A percentile compares a stretch with the other conserved stretches of the same genome.
Evolutionary conservation across 1,140 invertebrate genomes (phyloP).

Genomic region (Brachionus angularis): DNA sequence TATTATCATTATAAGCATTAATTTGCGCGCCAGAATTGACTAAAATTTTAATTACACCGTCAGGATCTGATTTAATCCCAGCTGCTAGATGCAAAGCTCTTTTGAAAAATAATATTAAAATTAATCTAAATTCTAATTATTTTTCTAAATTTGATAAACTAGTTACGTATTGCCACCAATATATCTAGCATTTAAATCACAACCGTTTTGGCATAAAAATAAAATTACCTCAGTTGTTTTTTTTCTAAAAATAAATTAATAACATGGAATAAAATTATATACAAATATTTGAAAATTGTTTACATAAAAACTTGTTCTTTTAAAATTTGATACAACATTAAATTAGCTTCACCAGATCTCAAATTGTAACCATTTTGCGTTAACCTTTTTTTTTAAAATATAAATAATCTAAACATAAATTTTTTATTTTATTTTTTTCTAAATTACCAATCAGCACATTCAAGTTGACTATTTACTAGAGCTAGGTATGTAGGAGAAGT

Average conservation of each 20-base stretch:
- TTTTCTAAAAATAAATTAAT: not conserved
- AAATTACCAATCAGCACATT: constrained; percentile 53
- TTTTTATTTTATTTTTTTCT: not conserved
- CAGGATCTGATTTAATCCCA: not conserved
- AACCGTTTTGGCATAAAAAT: not conserved
- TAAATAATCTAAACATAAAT: not conserved
- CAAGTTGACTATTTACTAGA: constrained; percentile 52
- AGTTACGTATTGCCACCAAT: constrained; percentile 52
- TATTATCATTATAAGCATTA: constrained; percentile 51
- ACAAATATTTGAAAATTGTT: not conserved
- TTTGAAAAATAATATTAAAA: too few species aligned
- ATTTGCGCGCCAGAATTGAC: constrained; percentile 50
- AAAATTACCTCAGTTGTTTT: not conserved
- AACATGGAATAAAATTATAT: not conserved
- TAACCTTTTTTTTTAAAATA: constrained; percentile 48
- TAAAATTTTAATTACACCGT: constrained; percentile 49
- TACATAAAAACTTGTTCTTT: constrained; percentile 11
- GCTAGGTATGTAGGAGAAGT: constrained; percentile 53
- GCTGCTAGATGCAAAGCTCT: constrained; percentile 13
- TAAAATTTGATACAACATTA: constrained; percentile 1
- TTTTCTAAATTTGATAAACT: not conserved
- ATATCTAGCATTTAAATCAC: constrained; percentile 45
- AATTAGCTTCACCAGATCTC: constrained; percentile 47
- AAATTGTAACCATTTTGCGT: constrained; percentile 53
- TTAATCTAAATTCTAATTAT: not conserved